Evolutionary conservation across 2,888 invertebrate species (phyloP).

Genomic region (Diaphora mendica): DNA sequence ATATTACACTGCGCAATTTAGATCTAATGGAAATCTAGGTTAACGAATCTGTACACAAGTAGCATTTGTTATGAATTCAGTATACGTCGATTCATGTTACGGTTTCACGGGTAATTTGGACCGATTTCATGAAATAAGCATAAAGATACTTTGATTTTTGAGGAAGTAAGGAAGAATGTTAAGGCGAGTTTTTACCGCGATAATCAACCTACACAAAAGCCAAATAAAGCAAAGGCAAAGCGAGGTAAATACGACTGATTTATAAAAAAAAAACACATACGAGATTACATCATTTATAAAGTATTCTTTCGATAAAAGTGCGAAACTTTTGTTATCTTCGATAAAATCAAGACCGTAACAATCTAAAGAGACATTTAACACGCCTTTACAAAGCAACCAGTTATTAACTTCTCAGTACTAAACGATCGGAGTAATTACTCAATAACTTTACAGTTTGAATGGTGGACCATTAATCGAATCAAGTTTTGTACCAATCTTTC

Average conservation of each 20-base stretch:
- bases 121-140: too few species aligned
- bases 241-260: too few species aligned
- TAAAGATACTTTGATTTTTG: too few species aligned
- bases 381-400: slow-evolving; percentile 8
- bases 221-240: too few species aligned
- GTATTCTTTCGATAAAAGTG: not conserved
- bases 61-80: too few species aligned
- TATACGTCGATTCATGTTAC: too few species aligned
- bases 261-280: too few species aligned
- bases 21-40: not conserved
- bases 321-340: not conserved
- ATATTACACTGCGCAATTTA: not conserved
- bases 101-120: too few species aligned
- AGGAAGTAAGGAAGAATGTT: too few species aligned
- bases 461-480: slow-evolving; percentile 49
- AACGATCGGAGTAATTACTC: slow-evolving; percentile 31
- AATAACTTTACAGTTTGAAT: slow-evolving; percentile 39
- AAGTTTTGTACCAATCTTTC: slow-evolving; percentile 45
- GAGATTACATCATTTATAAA: not conserved
- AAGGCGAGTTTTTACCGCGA: too few species aligned
- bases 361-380: not conserved
- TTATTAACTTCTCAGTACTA: slow-evolving; percentile 24
- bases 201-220: too few species aligned
- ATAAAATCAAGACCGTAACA: not conserved
- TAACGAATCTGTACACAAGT: too few species aligned